phyloP scores from a whole-genome alignment of 2,113 vertebrate genomes.

The Cinclus mexicanus region DNA sequence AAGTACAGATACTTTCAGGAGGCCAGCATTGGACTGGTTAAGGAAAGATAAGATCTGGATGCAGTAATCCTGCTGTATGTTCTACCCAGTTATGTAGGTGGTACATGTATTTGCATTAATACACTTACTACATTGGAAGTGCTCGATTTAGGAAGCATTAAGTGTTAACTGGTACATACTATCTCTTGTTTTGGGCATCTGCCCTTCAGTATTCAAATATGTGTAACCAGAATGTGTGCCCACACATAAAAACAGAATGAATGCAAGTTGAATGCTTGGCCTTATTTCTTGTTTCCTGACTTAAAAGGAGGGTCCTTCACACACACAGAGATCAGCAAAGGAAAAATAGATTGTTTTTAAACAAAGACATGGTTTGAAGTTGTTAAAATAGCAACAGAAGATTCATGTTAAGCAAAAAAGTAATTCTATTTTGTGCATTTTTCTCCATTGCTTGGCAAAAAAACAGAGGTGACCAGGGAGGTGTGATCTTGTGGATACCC shows the following conservation, averaged over 20 bases:
- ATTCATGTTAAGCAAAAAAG: background rate
- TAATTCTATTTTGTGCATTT: background rate
- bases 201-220: background rate
- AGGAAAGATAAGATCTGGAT: background rate
- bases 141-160: background rate
- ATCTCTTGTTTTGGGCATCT: background rate
- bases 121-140: background rate
- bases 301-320: background rate
- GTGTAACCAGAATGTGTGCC: background rate
- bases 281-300: background rate
- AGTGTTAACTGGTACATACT: background rate
- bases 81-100: background rate
- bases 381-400: background rate
- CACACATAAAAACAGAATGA: background rate
- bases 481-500: rapidly evolving
- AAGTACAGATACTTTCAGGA: background rate
- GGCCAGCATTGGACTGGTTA: slow-evolving; percentile 16
- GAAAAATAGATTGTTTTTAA: background rate
- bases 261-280: background rate
- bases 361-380: background rate
- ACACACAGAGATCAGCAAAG: background rate
- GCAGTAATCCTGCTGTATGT: background rate
- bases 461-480: background rate
- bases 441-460: background rate
- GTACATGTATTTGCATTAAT: background rate